These are phyloP conservation scores for Hiodon alosoides DNA, from an alignment of 2,113 vertebrate species.

Conservation along the genomic window DNA sequence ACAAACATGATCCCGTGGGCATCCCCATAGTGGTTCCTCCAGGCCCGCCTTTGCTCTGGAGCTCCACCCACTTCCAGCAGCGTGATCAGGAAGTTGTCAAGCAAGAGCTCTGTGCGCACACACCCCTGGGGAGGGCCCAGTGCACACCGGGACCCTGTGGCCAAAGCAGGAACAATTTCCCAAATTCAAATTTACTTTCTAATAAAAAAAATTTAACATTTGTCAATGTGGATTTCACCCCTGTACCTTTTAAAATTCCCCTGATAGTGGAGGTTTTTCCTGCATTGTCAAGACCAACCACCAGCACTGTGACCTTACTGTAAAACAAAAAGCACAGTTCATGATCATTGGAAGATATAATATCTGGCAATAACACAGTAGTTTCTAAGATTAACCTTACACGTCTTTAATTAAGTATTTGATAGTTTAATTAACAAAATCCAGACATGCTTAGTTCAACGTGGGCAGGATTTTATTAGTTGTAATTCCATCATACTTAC, in stretches of 20 bases:
- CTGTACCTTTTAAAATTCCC: conserved; percentile 72
- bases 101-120: conserved; percentile 57
- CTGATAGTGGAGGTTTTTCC: conserved; percentile 76
- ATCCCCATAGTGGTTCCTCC: conserved; percentile 65
- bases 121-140: conserved; percentile 54
- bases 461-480: too few species aligned
- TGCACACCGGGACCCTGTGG: conserved; percentile 60
- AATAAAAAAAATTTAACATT: neutral
- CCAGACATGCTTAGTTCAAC: too few species aligned
- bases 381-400: neutral
- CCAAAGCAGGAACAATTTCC: neutral
- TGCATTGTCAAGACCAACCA: conserved; percentile 79
- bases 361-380: neutral
- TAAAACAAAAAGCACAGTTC: neutral
- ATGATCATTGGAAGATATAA: too few species aligned
- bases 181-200: neutral
- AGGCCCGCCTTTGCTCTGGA: conserved; percentile 49
- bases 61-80: conserved; percentile 73
- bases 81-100: conserved; percentile 77
- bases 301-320: conserved; percentile 76
- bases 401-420: neutral
- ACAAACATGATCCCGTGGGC: conserved; percentile 82
- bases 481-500: too few species aligned
- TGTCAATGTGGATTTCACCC: neutral
- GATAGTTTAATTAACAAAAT: too few species aligned